Percentiles rank a stretch among this genome's conserved stretches.
These are phyloP conservation scores for Megalurothrips usitatus DNA, from an alignment of 2,888 invertebrate species.

Conservation along the genomic window DNA sequence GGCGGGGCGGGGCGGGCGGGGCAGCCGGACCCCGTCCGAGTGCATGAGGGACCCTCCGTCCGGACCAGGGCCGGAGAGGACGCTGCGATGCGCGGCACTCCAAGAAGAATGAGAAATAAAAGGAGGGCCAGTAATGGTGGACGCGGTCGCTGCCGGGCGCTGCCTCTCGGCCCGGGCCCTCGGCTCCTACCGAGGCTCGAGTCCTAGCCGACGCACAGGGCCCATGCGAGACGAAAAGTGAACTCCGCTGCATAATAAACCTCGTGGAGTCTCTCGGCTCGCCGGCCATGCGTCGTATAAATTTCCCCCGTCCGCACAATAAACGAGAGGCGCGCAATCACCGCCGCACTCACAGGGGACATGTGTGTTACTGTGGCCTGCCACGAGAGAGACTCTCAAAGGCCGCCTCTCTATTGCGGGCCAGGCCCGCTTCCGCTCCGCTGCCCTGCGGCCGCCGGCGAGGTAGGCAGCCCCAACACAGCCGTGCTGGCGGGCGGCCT, in stretches of 20 bases:
- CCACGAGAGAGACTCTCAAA: no score
- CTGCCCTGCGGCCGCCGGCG: no score
- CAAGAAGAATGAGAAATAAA: constrained; percentile 27
- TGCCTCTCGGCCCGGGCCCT: not conserved
- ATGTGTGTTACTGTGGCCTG: no score
- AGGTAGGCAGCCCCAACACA: no score
- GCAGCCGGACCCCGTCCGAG: not conserved
- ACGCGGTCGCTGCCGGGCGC: not conserved
- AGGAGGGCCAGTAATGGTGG: constrained; percentile 18
- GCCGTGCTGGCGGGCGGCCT: no score
- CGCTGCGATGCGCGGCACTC: constrained; percentile 2
- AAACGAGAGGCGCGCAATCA: not conserved
- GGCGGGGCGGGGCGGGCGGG: not conserved
- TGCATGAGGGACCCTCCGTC: not conserved
- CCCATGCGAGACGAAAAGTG: not conserved
- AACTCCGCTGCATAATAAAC: not conserved
- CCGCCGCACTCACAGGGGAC: no score
- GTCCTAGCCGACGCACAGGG: not conserved
- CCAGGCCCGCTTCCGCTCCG: no score
- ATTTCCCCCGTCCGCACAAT: not conserved
- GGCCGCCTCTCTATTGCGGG: no score
- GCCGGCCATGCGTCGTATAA: not conserved
- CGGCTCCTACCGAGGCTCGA: not conserved
- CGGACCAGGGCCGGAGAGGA: not conserved
- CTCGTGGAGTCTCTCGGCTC: not conserved